Percentiles rank a stretch among this genome's conserved stretches.
phyloP scores from a whole-genome alignment of 2,888 invertebrate species.

The Trissoscelio sp. region DNA sequence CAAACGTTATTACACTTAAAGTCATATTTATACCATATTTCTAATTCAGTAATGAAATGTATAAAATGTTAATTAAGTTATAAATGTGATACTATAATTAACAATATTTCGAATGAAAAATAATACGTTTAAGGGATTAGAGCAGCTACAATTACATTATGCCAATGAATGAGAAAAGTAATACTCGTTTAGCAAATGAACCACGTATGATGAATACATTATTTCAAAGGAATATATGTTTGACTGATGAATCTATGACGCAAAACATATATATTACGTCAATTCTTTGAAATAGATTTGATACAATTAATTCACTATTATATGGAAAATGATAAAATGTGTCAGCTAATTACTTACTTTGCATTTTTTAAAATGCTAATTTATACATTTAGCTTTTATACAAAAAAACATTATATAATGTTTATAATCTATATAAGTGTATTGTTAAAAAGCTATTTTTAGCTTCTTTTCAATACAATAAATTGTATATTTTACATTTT shows the following conservation, averaged over 20 bases:
- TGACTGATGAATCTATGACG: slow-evolving; percentile 4
- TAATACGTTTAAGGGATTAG: not conserved
- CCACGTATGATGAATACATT: not conserved
- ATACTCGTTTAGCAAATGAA: not conserved
- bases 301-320: not conserved
- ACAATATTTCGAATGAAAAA: not conserved
- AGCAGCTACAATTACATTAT: not conserved
- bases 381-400: not conserved
- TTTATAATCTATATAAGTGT: no score
- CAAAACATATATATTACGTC: not conserved
- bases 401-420: no score
- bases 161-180: not conserved
- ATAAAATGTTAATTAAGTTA: not conserved
- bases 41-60: not conserved
- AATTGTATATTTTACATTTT: no score
- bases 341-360: not conserved
- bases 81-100: not conserved
- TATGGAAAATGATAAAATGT: not conserved
- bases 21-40: no score
- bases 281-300: not conserved
- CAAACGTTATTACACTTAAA: no score
- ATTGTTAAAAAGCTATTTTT: no score
- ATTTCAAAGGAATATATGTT: not conserved
- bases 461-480: no score
- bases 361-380: not conserved